A percentile compares a stretch with the other conserved stretches of the same genome.
Evolutionary conservation across 2,888 invertebrate species (phyloP).

Genomic region (Octonoba sinensis): DNA sequence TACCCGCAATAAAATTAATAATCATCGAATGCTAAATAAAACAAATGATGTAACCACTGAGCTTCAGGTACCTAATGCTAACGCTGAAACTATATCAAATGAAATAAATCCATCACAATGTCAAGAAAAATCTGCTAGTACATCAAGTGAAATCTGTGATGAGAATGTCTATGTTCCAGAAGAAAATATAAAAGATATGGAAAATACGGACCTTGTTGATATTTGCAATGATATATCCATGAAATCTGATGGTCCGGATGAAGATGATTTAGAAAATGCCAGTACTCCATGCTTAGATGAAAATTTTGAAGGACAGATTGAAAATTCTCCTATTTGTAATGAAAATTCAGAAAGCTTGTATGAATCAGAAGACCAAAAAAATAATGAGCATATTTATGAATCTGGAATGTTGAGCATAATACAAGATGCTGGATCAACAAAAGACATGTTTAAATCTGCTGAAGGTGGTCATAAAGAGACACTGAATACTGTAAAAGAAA

Average conservation of each 20-base stretch:
- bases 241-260: constrained; percentile 40
- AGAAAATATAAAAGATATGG: background rate
- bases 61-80: no score
- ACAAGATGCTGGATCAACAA: no score
- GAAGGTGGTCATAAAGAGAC: no score
- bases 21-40: background rate
- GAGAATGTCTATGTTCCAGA: constrained; percentile 2
- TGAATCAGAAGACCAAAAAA: no score
- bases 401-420: no score
- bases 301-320: constrained; percentile 46
- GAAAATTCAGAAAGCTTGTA: constrained; percentile 29
- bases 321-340: constrained; percentile 45
- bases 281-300: constrained; percentile 59
- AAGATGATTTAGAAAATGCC: constrained; percentile 52
- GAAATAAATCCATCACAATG: no score
- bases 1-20: background rate
- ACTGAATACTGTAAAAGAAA: background rate
- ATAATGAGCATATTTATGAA: no score
- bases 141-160: constrained; percentile 1
- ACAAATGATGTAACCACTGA: background rate
- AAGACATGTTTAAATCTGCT: no score
- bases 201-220: constrained; percentile 6
- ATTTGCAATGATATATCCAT: constrained; percentile 37
- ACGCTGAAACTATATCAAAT: no score
- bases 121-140: no score